Evolutionary conservation across 2,113 vertebrate genomes (phyloP).

Genomic region (Semicossyphus pulcher): DNA sequence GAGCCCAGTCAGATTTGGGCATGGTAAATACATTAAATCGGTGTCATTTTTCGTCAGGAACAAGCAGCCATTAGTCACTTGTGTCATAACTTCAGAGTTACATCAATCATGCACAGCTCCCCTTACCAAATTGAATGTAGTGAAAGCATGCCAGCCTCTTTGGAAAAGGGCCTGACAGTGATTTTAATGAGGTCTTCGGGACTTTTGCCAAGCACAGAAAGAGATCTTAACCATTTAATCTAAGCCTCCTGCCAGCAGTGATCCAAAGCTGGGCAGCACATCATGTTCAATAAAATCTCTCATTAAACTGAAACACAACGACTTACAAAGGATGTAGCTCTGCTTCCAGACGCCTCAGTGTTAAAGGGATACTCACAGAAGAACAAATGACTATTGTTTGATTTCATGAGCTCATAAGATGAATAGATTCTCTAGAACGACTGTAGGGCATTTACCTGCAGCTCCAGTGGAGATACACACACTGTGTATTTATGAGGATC

Average conservation of each 20-base stretch:
- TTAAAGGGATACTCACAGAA: not conserved
- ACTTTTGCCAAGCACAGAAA: slow-evolving; percentile 40
- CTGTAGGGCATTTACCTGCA: slow-evolving; percentile 86
- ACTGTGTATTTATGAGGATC: slow-evolving; percentile 80
- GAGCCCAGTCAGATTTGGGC: not conserved
- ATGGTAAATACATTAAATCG: not conserved
- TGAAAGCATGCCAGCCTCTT: slow-evolving; percentile 12
- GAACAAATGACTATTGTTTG: not conserved
- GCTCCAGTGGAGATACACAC: slow-evolving; percentile 85
- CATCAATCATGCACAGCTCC: not conserved
- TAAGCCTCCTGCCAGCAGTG: slow-evolving; percentile 30
- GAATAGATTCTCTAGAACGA: not conserved
- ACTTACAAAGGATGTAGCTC: slow-evolving; percentile 16
- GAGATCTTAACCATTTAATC: slow-evolving; percentile 49
- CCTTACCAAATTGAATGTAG: slow-evolving; percentile 7
- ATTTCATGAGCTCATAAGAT: not conserved
- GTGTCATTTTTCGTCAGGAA: slow-evolving; percentile 1
- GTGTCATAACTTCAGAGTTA: not conserved
- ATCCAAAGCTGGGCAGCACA: slow-evolving; percentile 35
- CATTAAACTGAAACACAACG: slow-evolving; percentile 40
- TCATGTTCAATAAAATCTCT: slow-evolving; percentile 58
- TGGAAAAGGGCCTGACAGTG: slow-evolving; percentile 29
- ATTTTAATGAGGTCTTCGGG: slow-evolving; percentile 57
- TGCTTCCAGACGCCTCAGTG: not conserved
- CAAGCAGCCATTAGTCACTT: not conserved